Evolutionary conservation across 2,888 invertebrate species (phyloP).

Genomic region (Xylocampa areola): DNA sequence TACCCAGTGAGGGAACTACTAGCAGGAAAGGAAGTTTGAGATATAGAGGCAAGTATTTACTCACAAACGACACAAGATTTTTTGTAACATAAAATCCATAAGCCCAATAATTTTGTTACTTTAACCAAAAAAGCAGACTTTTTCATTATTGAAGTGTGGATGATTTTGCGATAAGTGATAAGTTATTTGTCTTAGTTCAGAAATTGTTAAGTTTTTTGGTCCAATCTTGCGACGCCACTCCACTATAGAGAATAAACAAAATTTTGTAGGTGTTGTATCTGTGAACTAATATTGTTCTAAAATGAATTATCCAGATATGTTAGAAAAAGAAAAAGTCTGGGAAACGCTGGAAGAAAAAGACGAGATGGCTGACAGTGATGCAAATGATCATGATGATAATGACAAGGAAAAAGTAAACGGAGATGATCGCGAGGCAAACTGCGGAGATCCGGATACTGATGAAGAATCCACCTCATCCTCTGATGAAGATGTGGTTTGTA

Average conservation of each 20-base stretch:
- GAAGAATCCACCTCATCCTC: constrained; percentile 40
- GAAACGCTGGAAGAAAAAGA: constrained; percentile 89
- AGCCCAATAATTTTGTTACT: no score
- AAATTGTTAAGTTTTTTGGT: no score
- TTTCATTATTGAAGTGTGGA: no score
- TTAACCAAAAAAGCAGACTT: no score
- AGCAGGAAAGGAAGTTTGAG: constrained; percentile 86
- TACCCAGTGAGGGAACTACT: constrained; percentile 74
- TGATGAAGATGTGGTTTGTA: constrained; percentile 51
- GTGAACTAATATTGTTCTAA: no score
- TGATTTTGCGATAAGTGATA: no score
- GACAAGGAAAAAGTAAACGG: constrained; percentile 46
- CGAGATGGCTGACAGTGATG: constrained; percentile 73
- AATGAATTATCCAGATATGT: constrained; percentile 85
- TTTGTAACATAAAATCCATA: no score
- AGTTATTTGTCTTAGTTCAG: no score
- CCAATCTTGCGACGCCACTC: no score
- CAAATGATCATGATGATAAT: constrained; percentile 59
- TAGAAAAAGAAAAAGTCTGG: constrained; percentile 89
- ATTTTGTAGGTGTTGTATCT: no score
- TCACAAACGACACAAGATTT: constrained; percentile 1
- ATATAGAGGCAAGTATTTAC: constrained; percentile 87
- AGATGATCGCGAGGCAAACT: constrained; percentile 53
- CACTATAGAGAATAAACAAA: no score
- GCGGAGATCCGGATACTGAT: constrained; percentile 33